A percentile compares a stretch with the other conserved stretches of the same genome.
phyloP scores from a whole-genome alignment of 2,888 invertebrate genomes.

The Euplagia quadripunctaria region DNA sequence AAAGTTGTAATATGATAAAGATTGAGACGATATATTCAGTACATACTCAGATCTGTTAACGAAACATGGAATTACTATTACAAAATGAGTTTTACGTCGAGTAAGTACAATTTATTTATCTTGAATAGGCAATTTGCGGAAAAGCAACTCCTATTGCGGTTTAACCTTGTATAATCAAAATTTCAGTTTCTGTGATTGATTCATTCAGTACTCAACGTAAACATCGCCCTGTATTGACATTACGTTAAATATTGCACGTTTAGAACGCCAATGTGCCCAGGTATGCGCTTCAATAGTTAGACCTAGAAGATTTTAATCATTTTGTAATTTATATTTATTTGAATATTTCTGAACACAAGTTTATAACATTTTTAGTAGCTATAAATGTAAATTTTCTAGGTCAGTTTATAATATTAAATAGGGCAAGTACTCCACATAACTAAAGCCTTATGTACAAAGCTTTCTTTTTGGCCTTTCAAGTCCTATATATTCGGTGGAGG shows the following conservation, averaged over 20 bases:
- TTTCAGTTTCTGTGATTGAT: neutral
- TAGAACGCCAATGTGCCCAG: conserved; percentile 42
- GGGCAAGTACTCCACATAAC: conserved; percentile 54
- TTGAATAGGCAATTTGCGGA: neutral
- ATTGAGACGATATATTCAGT: conserved; percentile 54
- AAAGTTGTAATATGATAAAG: conserved; percentile 37
- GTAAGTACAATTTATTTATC: neutral
- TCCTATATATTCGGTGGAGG: conserved; percentile 79
- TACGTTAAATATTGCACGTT: conserved; percentile 30
- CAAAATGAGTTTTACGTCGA: neutral
- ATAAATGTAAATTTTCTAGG: conserved; percentile 36
- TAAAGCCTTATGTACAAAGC: conserved; percentile 81
- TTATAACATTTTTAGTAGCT: neutral
- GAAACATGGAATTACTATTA: conserved; percentile 45
- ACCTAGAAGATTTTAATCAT: conserved; percentile 17
- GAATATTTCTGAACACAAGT: conserved; percentile 37
- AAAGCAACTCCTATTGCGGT: no score
- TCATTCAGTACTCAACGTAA: neutral
- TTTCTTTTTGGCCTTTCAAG: conserved; percentile 80
- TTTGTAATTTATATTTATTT: conserved; percentile 14
- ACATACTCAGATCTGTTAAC: conserved; percentile 65
- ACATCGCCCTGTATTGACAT: conserved; percentile 24
- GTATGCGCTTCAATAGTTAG: conserved; percentile 19
- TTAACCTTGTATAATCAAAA: neutral
- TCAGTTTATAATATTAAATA: conserved; percentile 53